These are phyloP conservation scores for Camponotus pennsylvanicus DNA, from an alignment of 1,140 invertebrate species.

Conservation along the genomic window DNA sequence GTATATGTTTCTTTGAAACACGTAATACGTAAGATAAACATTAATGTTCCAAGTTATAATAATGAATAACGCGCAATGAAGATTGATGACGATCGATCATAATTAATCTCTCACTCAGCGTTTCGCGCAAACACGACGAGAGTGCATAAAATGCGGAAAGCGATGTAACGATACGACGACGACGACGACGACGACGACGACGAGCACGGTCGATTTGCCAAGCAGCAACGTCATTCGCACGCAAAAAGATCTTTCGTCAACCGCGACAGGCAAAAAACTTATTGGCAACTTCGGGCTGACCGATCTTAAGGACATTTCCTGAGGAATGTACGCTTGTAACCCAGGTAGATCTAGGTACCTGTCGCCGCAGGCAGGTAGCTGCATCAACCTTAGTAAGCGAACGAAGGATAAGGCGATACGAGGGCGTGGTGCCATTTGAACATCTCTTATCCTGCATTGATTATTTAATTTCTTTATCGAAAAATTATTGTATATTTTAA, in stretches of 20 bases:
- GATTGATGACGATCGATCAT: background rate
- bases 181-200: background rate
- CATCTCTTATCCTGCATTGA: conserved; percentile 17
- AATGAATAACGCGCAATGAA: background rate
- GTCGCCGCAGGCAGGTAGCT: conserved; percentile 42
- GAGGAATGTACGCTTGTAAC: conserved; percentile 48
- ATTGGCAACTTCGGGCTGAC: conserved; percentile 37
- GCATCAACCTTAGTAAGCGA: conserved; percentile 7
- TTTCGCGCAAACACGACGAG: conserved; percentile 16
- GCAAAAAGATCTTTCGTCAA: conserved; percentile 45
- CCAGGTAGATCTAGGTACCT: conserved; percentile 58
- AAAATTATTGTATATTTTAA: background rate
- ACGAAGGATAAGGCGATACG: conserved; percentile 50
- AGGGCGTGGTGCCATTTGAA: conserved; percentile 58
- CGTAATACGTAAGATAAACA: background rate
- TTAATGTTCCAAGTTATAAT: no score
- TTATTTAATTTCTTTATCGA: background rate
- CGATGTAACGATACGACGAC: background rate
- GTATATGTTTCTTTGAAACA: background rate
- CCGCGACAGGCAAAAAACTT: background rate
- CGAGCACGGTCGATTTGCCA: conserved; percentile 43
- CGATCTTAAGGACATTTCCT: conserved; percentile 52
- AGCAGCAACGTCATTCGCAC: conserved; percentile 38
- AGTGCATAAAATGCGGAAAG: background rate
- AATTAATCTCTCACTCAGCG: background rate